Percentiles rank a stretch among this genome's conserved stretches.
Conservation (phyloP, 2,888 invertebrate species). For the Nomada goodeniana region DNA sequence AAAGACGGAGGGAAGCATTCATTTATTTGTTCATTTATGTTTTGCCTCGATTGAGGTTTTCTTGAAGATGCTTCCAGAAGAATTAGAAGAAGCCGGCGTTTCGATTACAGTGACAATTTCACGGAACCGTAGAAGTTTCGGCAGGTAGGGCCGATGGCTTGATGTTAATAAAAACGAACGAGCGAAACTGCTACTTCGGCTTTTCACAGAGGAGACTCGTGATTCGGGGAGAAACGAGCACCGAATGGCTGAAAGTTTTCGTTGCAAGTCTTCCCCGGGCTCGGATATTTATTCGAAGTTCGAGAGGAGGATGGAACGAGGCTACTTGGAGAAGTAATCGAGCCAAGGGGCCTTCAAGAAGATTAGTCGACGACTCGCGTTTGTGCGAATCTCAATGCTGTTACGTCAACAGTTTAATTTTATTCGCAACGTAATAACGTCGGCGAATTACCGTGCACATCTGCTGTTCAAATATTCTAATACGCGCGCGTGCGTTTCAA, state of each 20-base stretch:
- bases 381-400: background rate
- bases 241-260: conserved; percentile 46
- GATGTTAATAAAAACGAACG: conserved; percentile 57
- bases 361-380: conserved; percentile 32
- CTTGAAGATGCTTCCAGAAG: background rate
- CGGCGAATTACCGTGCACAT: too few relatives aligned
- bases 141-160: conserved; percentile 15
- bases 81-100: conserved; percentile 27
- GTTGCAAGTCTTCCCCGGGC: conserved; percentile 23
- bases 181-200: conserved; percentile 34
- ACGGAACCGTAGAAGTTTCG: conserved; percentile 41
- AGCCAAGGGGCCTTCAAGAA: conserved; percentile 33
- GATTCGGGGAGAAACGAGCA: conserved; percentile 10
- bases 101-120: conserved; percentile 55
- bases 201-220: conserved; percentile 5
- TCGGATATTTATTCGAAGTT: conserved; percentile 64
- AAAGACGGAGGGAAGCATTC: too few relatives aligned
- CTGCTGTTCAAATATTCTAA: too few relatives aligned
- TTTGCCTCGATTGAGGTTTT: too few relatives aligned
- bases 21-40: too few relatives aligned
- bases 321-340: conserved; percentile 37
- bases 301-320: conserved; percentile 40
- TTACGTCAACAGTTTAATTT: conserved; percentile 9
- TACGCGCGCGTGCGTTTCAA: too few relatives aligned
- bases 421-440: background rate